These are phyloP conservation scores for Scophthalmus maximus DNA, from an alignment of 2,113 vertebrate genomes.

Conservation along the genomic window DNA sequence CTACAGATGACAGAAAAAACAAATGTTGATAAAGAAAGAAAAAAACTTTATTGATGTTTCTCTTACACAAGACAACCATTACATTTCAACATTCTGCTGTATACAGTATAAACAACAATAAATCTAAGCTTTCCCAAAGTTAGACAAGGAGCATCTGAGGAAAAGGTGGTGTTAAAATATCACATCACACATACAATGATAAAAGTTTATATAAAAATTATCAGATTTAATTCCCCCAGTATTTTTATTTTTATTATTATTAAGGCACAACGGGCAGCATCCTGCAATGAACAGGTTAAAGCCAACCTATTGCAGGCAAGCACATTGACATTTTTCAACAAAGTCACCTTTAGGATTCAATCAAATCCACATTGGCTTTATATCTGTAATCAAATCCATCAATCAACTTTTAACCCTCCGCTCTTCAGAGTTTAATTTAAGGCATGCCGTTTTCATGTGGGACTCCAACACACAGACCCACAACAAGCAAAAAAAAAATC, in stretches of 20 bases:
- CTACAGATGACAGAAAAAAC: slow-evolving; percentile 6
- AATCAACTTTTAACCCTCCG: slow-evolving; percentile 3
- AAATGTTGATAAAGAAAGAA: slow-evolving; percentile 36
- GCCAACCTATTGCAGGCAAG: slow-evolving; percentile 20
- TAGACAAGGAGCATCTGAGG: slow-evolving; percentile 27
- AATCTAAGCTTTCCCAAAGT: slow-evolving; percentile 26
- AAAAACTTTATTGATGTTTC: slow-evolving; percentile 79
- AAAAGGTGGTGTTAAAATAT: slow-evolving; percentile 37
- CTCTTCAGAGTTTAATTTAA: slow-evolving; percentile 12
- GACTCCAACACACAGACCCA: slow-evolving; percentile 45
- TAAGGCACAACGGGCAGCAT: slow-evolving; percentile 46
- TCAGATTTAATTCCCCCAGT: slow-evolving; percentile 14
- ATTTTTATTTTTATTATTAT: slow-evolving; percentile 14
- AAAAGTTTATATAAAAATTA: slow-evolving; percentile 36
- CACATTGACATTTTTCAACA: slow-evolving; percentile 8
- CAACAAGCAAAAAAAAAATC: slow-evolving; percentile 25
- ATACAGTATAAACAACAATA: too few relatives aligned
- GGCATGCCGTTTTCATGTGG: slow-evolving; percentile 3
- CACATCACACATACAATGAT: slow-evolving; percentile 61
- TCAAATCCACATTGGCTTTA: slow-evolving; percentile 26
- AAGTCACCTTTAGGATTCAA: slow-evolving; percentile 27
- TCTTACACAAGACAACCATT: slow-evolving; percentile 54
- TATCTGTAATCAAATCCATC: slow-evolving; percentile 11
- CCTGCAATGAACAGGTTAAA: slow-evolving; percentile 25
- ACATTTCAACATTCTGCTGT: slow-evolving; percentile 56